A percentile compares a stretch with the other conserved stretches of the same genome.
phyloP scores from a whole-genome alignment of 2,113 vertebrate species.

The Thinocorus orbignyianus region DNA sequence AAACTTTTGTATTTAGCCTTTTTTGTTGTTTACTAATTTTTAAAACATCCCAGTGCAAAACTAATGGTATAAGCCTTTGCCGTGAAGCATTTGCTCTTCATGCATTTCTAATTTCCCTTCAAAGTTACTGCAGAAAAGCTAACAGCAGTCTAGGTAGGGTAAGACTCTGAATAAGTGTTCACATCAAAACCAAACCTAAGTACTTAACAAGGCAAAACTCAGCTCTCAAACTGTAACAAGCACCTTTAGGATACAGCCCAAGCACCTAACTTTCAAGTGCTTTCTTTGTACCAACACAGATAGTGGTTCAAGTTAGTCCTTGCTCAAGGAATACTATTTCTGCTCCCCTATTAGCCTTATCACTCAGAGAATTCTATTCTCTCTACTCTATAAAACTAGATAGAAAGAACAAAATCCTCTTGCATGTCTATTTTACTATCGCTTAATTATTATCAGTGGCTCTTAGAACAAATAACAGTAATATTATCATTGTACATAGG shows the following conservation, averaged over 20 bases:
- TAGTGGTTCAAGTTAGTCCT: not conserved
- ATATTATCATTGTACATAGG: not conserved
- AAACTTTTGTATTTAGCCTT: not conserved
- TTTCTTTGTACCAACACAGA: not conserved
- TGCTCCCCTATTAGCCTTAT: fast-evolving
- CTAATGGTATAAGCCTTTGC: not conserved
- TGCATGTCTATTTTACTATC: fast-evolving
- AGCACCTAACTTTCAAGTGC: fast-evolving
- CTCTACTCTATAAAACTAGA: fast-evolving
- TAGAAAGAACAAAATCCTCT: not conserved
- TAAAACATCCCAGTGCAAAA: not conserved
- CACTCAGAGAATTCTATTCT: fast-evolving
- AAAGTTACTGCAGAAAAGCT: not conserved
- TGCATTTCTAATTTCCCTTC: not conserved
- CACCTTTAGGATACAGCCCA: not conserved
- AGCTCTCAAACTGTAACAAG: fast-evolving
- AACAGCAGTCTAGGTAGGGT: not conserved
- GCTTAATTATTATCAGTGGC: not conserved
- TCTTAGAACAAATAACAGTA: not conserved
- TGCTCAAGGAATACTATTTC: not conserved
- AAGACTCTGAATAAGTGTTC: not conserved
- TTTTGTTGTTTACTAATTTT: not conserved
- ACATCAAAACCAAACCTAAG: not conserved
- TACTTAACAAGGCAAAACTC: not conserved
- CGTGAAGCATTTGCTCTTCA: not conserved